Conservation (phyloP, 2,797 vertebrate genomes). For the Enoplosus armatus region DNA sequence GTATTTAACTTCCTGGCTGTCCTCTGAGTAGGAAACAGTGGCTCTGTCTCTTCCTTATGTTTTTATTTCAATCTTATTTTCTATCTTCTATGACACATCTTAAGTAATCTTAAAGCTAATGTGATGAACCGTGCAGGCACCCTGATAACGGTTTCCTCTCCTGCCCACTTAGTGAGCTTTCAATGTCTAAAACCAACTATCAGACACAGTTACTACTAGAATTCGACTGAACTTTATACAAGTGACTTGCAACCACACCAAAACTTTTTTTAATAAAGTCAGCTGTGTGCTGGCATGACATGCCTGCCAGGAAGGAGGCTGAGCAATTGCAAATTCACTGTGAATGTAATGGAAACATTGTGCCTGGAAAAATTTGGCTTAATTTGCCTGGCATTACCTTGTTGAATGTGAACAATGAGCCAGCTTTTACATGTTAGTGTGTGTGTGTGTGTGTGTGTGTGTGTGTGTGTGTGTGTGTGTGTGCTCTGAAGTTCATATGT, state of each 20-base stretch:
- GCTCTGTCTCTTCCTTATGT: not conserved
- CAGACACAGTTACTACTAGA: no score
- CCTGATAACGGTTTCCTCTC: not conserved
- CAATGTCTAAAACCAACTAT: not conserved
- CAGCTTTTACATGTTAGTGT: not conserved
- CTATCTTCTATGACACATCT: not conserved
- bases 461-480: not conserved
- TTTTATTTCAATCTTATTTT: not conserved
- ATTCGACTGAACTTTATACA: not conserved
- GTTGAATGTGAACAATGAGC: not conserved
- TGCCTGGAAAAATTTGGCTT: not conserved
- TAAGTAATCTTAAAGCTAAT: not conserved
- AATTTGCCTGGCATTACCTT: not conserved
- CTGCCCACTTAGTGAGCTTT: not conserved
- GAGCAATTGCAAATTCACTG: not conserved
- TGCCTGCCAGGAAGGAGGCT: not conserved
- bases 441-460: not conserved
- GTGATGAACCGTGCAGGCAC: not conserved
- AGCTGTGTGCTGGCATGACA: not conserved
- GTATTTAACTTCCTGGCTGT: not conserved
- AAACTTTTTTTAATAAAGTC: no score
- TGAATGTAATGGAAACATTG: not conserved
- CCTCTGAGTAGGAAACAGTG: not conserved
- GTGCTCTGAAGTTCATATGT: not conserved
- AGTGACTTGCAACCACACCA: not conserved